phyloP scores from a whole-genome alignment of 2,888 invertebrate species.

The Tenthredo notha region DNA sequence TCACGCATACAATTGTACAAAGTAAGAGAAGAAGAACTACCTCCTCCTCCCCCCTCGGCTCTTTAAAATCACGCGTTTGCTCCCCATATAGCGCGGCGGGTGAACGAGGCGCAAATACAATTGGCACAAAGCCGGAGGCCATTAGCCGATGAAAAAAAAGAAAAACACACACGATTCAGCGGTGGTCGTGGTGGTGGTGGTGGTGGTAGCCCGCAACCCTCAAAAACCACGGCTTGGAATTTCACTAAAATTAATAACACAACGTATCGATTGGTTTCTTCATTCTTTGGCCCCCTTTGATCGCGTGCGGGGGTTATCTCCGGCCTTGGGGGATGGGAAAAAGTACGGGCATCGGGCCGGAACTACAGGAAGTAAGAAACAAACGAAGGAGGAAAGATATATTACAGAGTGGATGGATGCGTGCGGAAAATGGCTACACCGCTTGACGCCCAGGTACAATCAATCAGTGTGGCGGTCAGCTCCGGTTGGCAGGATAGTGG shows the following conservation, averaged over 20 bases:
- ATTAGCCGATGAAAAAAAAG: conserved; percentile 15
- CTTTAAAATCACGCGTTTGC: background rate
- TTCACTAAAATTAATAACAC: background rate
- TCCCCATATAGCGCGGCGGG: background rate
- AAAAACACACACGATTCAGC: background rate
- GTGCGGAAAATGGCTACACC: conserved; percentile 39
- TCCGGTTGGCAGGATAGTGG: conserved; percentile 54
- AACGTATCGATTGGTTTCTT: background rate
- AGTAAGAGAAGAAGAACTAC: background rate
- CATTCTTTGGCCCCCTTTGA: background rate
- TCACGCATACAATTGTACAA: background rate
- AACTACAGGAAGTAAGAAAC: conserved; percentile 12
- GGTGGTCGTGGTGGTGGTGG: background rate
- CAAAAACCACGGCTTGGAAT: background rate
- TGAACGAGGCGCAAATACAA: background rate
- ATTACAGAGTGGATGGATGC: conserved; percentile 27
- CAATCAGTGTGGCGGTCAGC: conserved; percentile 62
- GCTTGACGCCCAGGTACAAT: conserved; percentile 58
- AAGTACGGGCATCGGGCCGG: background rate
- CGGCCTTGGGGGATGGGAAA: background rate
- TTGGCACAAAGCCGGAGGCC: background rate
- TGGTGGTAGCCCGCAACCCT: background rate
- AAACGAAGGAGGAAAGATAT: conserved; percentile 34
- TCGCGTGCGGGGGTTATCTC: background rate
- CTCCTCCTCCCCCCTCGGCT: background rate